Percentiles rank a stretch among this genome's conserved stretches.
Evolutionary conservation across 1,140 invertebrate genomes (phyloP).

Genomic region (Drosophila bifasciata): DNA sequence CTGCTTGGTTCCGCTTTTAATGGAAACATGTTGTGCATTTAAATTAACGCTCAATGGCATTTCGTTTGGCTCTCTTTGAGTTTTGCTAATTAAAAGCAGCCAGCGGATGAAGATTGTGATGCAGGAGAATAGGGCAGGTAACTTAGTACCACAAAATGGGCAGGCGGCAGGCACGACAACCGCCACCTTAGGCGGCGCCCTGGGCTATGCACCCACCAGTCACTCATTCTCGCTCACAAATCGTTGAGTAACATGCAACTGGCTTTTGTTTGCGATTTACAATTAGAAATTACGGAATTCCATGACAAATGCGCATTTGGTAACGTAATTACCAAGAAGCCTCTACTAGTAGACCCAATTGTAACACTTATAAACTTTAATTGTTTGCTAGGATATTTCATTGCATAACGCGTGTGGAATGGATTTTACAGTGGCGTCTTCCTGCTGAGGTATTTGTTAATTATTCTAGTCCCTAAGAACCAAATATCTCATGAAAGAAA

Average conservation of each 20-base stretch:
- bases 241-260: slow-evolving; percentile 59
- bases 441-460: no score
- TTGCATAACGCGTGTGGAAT: slow-evolving; percentile 16
- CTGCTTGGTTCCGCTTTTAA: slow-evolving; percentile 47
- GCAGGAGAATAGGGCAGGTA: slow-evolving; percentile 10
- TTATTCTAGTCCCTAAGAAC: no score
- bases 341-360: background rate
- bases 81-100: slow-evolving; percentile 65
- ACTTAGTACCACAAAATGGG: slow-evolving; percentile 1
- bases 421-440: no score
- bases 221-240: slow-evolving; percentile 34
- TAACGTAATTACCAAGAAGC: slow-evolving; percentile 21
- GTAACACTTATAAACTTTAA: slow-evolving; percentile 26
- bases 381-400: background rate
- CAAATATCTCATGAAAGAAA: no score
- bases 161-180: slow-evolving; percentile 45
- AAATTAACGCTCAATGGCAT: slow-evolving; percentile 74
- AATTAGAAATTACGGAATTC: slow-evolving; percentile 55
- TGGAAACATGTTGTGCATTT: slow-evolving; percentile 74
- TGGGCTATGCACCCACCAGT: background rate
- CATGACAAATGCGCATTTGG: slow-evolving; percentile 59
- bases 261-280: slow-evolving; percentile 20
- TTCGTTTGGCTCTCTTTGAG: slow-evolving; percentile 48
- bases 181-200: slow-evolving; percentile 28
- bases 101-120: slow-evolving; percentile 36